phyloP scores from a whole-genome alignment of 2,888 invertebrate species.

The Acanthosepion lycidas region DNA sequence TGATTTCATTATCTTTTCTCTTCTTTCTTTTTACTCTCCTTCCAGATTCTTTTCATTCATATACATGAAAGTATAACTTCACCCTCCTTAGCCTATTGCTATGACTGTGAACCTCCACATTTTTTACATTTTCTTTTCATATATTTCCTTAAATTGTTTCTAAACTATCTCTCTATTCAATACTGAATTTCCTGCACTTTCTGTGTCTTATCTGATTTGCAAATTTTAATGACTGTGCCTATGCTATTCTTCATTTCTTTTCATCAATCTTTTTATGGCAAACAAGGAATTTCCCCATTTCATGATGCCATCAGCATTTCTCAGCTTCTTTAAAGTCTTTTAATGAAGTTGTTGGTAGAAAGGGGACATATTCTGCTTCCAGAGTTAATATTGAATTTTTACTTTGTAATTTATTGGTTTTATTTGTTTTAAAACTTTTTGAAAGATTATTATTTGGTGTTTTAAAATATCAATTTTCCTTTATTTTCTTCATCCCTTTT shows the following conservation, averaged over 20 bases:
- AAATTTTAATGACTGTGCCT: not conserved
- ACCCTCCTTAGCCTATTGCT: not conserved
- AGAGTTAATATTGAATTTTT: not conserved
- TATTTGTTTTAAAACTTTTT: not conserved
- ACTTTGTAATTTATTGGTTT: not conserved
- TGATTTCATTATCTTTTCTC: not conserved
- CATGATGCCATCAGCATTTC: constrained; percentile 33
- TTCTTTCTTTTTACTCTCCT: too few relatives aligned
- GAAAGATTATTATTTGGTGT: constrained; percentile 3
- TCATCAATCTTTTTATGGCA: constrained; percentile 23
- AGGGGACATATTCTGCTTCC: not conserved
- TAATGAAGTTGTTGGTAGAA: not conserved
- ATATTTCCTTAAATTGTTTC: not conserved
- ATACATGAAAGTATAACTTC: too few relatives aligned
- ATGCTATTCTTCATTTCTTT: not conserved
- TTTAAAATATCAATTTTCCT: not conserved
- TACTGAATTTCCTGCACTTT: not conserved
- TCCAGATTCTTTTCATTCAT: too few relatives aligned
- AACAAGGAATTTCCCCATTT: constrained; percentile 33
- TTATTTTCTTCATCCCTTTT: not conserved
- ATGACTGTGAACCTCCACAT: not conserved
- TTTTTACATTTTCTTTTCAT: not conserved
- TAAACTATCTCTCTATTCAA: not conserved
- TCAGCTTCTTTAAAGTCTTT: not conserved
- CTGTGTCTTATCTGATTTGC: too few relatives aligned